A percentile compares a stretch with the other conserved stretches of the same genome.
These are phyloP conservation scores for Hirtodrosophila duncani DNA, from an alignment of 2,888 invertebrate genomes.

Conservation along the genomic window DNA sequence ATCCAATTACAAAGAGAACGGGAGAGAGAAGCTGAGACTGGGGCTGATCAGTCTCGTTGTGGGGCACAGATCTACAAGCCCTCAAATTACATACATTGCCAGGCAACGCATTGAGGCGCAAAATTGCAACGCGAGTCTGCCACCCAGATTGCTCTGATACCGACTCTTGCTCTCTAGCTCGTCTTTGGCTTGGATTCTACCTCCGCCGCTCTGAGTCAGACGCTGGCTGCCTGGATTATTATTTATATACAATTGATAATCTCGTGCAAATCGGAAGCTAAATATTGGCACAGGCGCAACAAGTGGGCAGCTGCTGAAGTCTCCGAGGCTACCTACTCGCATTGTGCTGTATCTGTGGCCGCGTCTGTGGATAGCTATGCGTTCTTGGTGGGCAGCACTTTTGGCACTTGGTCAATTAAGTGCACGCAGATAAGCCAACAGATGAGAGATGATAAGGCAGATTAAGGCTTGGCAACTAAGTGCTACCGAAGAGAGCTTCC, in stretches of 20 bases:
- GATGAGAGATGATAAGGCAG: constrained; percentile 28
- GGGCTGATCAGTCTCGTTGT: constrained; percentile 30
- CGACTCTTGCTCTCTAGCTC: not conserved
- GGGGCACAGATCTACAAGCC: constrained; percentile 7
- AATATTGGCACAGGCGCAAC: constrained; percentile 63
- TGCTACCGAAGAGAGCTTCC: constrained; percentile 42
- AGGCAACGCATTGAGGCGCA: constrained; percentile 50
- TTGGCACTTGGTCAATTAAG: constrained; percentile 55
- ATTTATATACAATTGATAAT: constrained; percentile 70
- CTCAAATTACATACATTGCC: constrained; percentile 69
- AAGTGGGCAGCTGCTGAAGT: constrained; percentile 52
- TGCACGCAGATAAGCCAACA: constrained; percentile 33
- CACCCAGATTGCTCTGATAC: constrained; percentile 50
- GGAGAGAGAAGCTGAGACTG: not conserved
- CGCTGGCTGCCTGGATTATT: constrained; percentile 52
- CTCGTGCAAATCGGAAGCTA: constrained; percentile 67
- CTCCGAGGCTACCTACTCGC: no score
- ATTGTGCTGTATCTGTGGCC: constrained; percentile 6
- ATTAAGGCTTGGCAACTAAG: constrained; percentile 37
- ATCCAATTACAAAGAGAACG: constrained; percentile 58
- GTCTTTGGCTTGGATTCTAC: not conserved
- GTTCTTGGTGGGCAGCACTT: constrained; percentile 38
- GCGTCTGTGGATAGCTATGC: no score
- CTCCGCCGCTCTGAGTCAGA: constrained; percentile 5
- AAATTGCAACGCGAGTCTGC: constrained; percentile 51